Percentiles rank a stretch among this genome's conserved stretches.
phyloP scores from a whole-genome alignment of 2,113 vertebrate species.

The Ramphastos sulfuratus region DNA sequence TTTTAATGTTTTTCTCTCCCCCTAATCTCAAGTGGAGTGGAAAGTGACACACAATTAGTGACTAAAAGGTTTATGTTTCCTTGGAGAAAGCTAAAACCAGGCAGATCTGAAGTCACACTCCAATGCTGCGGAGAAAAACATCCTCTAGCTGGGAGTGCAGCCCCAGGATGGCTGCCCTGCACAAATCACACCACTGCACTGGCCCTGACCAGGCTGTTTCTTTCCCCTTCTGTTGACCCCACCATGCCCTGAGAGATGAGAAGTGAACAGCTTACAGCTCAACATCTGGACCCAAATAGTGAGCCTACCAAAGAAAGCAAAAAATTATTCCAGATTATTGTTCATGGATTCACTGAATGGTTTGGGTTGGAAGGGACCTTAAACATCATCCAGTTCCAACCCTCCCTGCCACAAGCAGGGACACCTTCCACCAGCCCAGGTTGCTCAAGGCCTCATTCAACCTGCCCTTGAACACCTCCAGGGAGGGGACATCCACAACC shows the following conservation, averaged over 20 bases:
- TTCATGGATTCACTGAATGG: too few relatives aligned
- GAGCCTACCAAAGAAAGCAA: not conserved
- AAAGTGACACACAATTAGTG: not conserved
- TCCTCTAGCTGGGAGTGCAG: not conserved
- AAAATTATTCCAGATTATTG: not conserved
- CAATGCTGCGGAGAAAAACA: not conserved
- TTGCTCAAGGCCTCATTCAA: too few relatives aligned
- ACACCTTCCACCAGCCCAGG: too few relatives aligned
- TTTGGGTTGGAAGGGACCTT: too few relatives aligned
- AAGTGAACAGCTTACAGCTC: not conserved
- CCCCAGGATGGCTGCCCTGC: slow-evolving; percentile 22
- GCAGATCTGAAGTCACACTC: not conserved
- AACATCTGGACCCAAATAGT: not conserved
- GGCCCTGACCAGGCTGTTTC: not conserved
- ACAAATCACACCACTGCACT: slow-evolving; percentile 23
- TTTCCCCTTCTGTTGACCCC: not conserved
- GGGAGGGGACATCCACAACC: too few relatives aligned
- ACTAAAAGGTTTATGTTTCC: not conserved
- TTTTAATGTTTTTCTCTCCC: accelerated
- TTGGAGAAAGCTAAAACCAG: not conserved
- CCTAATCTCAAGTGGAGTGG: not conserved
- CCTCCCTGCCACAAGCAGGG: too few relatives aligned
- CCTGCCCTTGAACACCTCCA: too few relatives aligned
- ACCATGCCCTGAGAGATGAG: not conserved
- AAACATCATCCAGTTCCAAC: too few relatives aligned